phyloP scores from a whole-genome alignment of 2,888 invertebrate species.

The Agrochola circellaris region DNA sequence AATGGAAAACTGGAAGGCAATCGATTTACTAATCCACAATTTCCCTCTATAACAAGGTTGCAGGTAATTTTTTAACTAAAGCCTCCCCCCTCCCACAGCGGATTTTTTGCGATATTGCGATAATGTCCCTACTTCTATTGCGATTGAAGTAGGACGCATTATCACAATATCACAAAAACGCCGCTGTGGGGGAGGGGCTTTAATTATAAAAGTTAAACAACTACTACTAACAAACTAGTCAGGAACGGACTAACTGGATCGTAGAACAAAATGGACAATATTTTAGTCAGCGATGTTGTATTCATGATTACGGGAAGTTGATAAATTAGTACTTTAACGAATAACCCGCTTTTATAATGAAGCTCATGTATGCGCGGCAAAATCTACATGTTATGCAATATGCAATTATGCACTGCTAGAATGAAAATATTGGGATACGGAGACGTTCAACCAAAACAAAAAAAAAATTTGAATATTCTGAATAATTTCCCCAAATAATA shows the following conservation, averaged over 20 bases:
- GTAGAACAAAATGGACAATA: slow-evolving; percentile 14
- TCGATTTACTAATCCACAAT: background rate
- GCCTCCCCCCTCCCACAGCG: no score
- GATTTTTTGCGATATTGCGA: no score
- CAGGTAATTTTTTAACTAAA: background rate
- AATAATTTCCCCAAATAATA: background rate
- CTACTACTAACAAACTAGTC: slow-evolving; percentile 20
- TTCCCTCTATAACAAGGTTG: background rate
- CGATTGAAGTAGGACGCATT: no score
- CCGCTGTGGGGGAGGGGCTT: no score
- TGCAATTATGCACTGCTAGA: background rate
- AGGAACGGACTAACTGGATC: slow-evolving; percentile 27
- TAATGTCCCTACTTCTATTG: no score
- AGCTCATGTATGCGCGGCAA: background rate
- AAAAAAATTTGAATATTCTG: background rate
- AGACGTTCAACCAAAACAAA: background rate
- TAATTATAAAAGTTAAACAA: slow-evolving; percentile 27
- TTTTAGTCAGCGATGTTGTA: background rate
- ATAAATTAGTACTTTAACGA: slow-evolving; percentile 13
- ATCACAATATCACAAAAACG: no score
- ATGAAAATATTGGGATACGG: background rate
- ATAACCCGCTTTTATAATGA: slow-evolving; percentile 1
- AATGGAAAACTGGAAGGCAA: background rate
- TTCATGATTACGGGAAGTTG: slow-evolving; percentile 14
- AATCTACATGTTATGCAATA: background rate